Percentiles rank a stretch among this genome's conserved stretches.
phyloP scores from a whole-genome alignment of 2,888 invertebrate genomes.

The Drosophila prostipennis region DNA sequence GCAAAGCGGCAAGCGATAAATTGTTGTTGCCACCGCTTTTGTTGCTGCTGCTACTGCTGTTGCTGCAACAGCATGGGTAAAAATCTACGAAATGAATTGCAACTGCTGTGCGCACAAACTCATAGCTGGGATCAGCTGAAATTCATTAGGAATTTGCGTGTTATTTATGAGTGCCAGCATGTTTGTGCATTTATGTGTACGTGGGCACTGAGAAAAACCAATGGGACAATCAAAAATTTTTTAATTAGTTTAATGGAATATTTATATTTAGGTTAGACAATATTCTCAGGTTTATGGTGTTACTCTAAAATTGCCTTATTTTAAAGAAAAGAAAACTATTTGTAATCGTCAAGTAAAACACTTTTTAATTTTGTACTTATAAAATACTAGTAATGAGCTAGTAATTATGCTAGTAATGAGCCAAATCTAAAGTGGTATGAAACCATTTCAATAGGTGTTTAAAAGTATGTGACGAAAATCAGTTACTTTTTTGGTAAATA shows the following conservation, averaged over 20 bases:
- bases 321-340: too few species aligned
- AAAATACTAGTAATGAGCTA: too few species aligned
- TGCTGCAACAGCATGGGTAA: conserved; percentile 52
- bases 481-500: too few species aligned
- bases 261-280: too few species aligned
- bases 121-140: conserved; percentile 72
- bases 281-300: too few species aligned
- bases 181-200: conserved; percentile 20
- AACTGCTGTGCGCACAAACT: conserved; percentile 52
- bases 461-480: not conserved
- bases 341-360: too few species aligned
- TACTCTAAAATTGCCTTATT: too few species aligned
- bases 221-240: too few species aligned
- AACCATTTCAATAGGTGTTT: not conserved
- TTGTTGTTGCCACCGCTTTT: conserved; percentile 52
- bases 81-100: conserved; percentile 79
- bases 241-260: too few species aligned
- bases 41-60: conserved; percentile 18
- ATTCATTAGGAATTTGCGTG: conserved; percentile 79
- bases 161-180: conserved; percentile 69
- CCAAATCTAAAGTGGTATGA: too few species aligned
- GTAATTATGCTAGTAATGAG: too few species aligned
- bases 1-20: conserved; percentile 69
- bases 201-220: conserved; percentile 10
- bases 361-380: too few species aligned